These are phyloP conservation scores for Lycodopsis pacificus DNA, from an alignment of 2,797 vertebrate genomes.

Conservation along the genomic window DNA sequence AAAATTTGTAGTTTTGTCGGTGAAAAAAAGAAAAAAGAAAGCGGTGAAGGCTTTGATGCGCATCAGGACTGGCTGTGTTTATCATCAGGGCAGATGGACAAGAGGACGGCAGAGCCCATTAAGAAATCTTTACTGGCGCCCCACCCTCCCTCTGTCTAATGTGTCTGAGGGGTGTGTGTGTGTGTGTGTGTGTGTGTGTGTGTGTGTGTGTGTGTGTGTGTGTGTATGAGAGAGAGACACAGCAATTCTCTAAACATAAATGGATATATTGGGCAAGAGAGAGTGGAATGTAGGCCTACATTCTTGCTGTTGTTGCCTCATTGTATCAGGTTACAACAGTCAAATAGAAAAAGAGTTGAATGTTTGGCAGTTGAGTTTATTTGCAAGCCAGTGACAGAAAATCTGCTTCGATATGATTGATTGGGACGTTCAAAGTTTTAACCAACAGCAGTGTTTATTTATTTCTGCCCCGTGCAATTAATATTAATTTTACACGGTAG, in stretches of 20 bases:
- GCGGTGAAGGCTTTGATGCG: constrained; percentile 36
- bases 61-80: constrained; percentile 66
- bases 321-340: not conserved
- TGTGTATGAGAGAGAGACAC: not conserved
- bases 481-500: not conserved
- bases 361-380: not conserved
- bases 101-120: constrained; percentile 79
- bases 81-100: constrained; percentile 79
- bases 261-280: constrained; percentile 17
- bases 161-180: constrained; percentile 70
- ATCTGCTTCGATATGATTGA: not conserved
- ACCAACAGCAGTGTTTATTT: too few relatives aligned
- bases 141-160: constrained; percentile 83
- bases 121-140: constrained; percentile 84
- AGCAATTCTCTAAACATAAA: constrained; percentile 32
- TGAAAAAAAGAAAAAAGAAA: constrained; percentile 37
- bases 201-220: constrained; percentile 35
- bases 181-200: not conserved
- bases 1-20: constrained; percentile 35
- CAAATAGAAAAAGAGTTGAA: not conserved
- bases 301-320: not conserved
- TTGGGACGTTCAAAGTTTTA: not conserved
- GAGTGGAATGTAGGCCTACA: not conserved
- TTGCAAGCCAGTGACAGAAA: not conserved
- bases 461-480: not conserved